phyloP scores from a whole-genome alignment of 1,140 invertebrate species.

The Pachyrhynchus sulphureomaculatus region DNA sequence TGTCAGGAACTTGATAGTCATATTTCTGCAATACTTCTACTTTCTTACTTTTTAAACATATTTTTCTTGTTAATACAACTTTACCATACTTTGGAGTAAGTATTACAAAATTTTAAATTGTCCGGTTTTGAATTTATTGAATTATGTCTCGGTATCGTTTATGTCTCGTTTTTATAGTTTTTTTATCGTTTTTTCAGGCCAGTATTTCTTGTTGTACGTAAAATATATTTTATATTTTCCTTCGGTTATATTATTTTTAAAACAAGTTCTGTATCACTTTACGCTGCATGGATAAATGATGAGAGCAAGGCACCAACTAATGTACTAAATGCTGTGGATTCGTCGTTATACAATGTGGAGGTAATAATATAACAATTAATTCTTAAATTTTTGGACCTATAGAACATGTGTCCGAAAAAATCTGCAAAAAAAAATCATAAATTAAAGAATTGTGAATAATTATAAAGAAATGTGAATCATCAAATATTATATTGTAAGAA shows the following conservation, averaged over 20 bases:
- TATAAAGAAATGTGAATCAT: too few species aligned
- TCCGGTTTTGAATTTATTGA: neutral
- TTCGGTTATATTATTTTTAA: conserved; percentile 60
- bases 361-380: conserved; percentile 37
- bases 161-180: neutral
- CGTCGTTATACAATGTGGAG: conserved; percentile 59
- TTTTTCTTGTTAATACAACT: conserved; percentile 74
- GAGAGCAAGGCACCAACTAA: conserved; percentile 59
- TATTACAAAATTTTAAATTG: neutral
- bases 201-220: conserved; percentile 25
- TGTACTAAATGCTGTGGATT: conserved; percentile 59
- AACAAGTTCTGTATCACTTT: conserved; percentile 59
- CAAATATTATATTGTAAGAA: too few species aligned
- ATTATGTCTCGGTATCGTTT: neutral
- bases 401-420: too few species aligned
- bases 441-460: too few species aligned
- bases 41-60: conserved; percentile 69
- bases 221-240: conserved; percentile 62
- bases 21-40: conserved; percentile 60
- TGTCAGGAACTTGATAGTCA: conserved; percentile 59
- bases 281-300: conserved; percentile 62
- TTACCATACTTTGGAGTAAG: conserved; percentile 69
- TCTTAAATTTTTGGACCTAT: too few species aligned
- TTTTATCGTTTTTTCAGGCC: conserved; percentile 26
- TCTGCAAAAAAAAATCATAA: too few species aligned